phyloP scores from a whole-genome alignment of 2,113 vertebrate genomes.

The Pycnonotus jocosus region DNA sequence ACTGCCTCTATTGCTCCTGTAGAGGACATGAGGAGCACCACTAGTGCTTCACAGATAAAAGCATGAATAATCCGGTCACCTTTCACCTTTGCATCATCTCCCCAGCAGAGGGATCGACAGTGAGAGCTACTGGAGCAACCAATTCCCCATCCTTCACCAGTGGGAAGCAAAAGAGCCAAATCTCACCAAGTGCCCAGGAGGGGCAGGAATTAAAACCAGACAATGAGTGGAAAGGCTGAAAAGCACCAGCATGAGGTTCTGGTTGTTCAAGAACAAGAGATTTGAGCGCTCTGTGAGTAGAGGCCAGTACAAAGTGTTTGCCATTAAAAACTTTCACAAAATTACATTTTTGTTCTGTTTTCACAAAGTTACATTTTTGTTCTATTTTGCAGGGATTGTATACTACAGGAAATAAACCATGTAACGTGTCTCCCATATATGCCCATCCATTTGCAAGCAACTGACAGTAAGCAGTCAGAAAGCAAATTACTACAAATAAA shows the following conservation, averaged over 20 bases:
- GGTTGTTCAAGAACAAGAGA: neutral
- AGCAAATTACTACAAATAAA: neutral
- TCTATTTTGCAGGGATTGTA: neutral
- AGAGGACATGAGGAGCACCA: neutral
- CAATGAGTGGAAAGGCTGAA: neutral
- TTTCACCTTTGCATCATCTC: neutral
- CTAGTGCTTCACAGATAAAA: neutral
- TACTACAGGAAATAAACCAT: neutral
- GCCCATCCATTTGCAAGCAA: neutral
- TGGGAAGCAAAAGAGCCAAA: neutral
- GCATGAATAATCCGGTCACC: neutral
- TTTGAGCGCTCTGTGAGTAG: neutral
- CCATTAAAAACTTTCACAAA: neutral
- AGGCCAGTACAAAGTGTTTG: neutral
- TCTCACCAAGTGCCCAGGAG: neutral
- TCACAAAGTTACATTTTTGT: neutral
- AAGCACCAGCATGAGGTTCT: neutral
- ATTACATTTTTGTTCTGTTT: neutral
- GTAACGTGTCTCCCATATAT: neutral
- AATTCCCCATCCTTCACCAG: neutral
- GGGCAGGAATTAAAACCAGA: neutral
- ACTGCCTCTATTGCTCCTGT: neutral
- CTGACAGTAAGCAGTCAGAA: neutral
- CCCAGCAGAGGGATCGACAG: neutral
- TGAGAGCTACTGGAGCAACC: neutral